These are phyloP conservation scores for Leptopilina boulardi DNA, from an alignment of 1,140 invertebrate genomes.

Conservation along the genomic window DNA sequence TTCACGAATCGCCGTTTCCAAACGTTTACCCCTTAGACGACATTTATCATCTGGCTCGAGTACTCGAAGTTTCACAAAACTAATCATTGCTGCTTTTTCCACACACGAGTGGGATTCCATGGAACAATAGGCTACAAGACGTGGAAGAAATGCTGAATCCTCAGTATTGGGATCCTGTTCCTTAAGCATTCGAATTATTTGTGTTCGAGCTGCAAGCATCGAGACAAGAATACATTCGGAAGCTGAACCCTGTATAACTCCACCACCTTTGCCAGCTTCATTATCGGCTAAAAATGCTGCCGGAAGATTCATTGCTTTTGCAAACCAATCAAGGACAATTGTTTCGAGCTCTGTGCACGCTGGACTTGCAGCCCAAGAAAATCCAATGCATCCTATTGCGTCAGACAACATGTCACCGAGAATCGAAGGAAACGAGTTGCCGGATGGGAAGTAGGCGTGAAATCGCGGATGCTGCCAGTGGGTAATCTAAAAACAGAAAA, in stretches of 20 bases:
- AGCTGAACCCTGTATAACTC: conserved; percentile 88
- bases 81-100: conserved; percentile 96
- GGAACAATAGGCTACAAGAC: conserved; percentile 89
- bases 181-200: conserved; percentile 85
- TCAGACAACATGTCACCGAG: conserved; percentile 95
- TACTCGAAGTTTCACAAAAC: conserved; percentile 90
- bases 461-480: conserved; percentile 98
- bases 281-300: conserved; percentile 76
- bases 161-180: conserved; percentile 72
- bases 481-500: conserved; percentile 81
- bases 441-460: conserved; percentile 97
- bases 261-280: conserved; percentile 82
- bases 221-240: conserved; percentile 92
- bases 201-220: conserved; percentile 86
- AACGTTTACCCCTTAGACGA: conserved; percentile 84
- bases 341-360: conserved; percentile 91
- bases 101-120: conserved; percentile 94
- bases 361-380: conserved; percentile 95
- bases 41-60: conserved; percentile 91
- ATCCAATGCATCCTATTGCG: conserved; percentile 94
- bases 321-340: conserved; percentile 83
- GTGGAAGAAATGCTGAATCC: conserved; percentile 87
- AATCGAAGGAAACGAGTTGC: conserved; percentile 95
- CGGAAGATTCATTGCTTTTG: conserved; percentile 78
- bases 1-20: conserved; percentile 84